Percentiles rank a stretch among this genome's conserved stretches.
phyloP scores from a whole-genome alignment of 2,888 invertebrate species.

The Spodoptera picta region DNA sequence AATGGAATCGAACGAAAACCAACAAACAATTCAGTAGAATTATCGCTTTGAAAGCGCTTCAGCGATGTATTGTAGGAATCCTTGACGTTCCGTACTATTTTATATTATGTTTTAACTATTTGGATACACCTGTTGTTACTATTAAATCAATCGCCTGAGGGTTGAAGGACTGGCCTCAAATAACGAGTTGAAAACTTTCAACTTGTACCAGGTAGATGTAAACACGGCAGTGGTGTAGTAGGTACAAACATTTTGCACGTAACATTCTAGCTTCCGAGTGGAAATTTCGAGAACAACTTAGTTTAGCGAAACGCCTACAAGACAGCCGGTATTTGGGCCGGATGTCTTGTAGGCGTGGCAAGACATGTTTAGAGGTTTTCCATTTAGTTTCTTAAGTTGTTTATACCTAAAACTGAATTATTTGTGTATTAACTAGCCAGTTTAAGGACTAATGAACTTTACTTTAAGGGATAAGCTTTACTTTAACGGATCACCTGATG shows the following conservation, averaged over 20 bases:
- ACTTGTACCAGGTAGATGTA: slow-evolving; percentile 1
- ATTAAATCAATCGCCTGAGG: slow-evolving; percentile 25
- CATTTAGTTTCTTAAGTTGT: slow-evolving; percentile 1
- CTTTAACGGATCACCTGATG: no score
- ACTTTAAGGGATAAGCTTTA: no score
- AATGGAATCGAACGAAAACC: slow-evolving; percentile 20
- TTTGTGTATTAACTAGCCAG: no score
- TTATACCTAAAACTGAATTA: neutral
- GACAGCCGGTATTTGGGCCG: neutral
- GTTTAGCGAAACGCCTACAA: neutral
- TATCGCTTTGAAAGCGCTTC: slow-evolving; percentile 15
- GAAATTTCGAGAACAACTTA: slow-evolving; percentile 4
- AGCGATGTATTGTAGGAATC: slow-evolving; percentile 3
- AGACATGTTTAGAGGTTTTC: no score
- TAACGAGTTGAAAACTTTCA: slow-evolving; percentile 16
- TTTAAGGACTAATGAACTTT: no score
- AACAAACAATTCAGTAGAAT: slow-evolving; percentile 4
- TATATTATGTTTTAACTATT: slow-evolving; percentile 1
- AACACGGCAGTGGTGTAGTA: slow-evolving; percentile 12
- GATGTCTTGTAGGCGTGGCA: no score
- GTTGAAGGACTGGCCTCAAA: slow-evolving; percentile 19
- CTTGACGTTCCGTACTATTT: neutral
- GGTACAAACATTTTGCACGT: slow-evolving; percentile 4
- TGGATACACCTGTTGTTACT: slow-evolving; percentile 24
- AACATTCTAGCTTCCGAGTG: neutral